Conservation (phyloP, 1,140 invertebrate genomes). For the Diorhabda sublineata region DNA sequence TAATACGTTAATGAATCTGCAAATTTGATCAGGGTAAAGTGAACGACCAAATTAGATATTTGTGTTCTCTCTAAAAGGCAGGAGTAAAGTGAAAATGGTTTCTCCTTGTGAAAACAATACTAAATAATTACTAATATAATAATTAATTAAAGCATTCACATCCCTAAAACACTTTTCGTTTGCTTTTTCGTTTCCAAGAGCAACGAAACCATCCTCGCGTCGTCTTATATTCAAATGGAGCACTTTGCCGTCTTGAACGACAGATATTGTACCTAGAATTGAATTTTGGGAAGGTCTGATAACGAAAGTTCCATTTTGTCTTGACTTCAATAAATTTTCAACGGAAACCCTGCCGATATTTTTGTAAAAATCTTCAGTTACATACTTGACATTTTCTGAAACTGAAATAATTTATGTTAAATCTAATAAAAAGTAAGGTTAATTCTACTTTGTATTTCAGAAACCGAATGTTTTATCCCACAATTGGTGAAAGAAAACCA, state of each 20-base stretch:
- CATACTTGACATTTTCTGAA: conserved; percentile 25
- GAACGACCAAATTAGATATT: not conserved
- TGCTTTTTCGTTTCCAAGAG: conserved; percentile 39
- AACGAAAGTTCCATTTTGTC: conserved; percentile 43
- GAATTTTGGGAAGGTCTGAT: conserved; percentile 39
- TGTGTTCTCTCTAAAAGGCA: conserved; percentile 45
- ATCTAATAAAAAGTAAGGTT: too few relatives aligned
- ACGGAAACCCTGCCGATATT: conserved; percentile 36
- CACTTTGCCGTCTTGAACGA: conserved; percentile 40
- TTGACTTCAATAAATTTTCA: conserved; percentile 36
- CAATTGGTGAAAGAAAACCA: too few relatives aligned
- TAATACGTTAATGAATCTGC: too few relatives aligned
- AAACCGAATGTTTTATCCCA: too few relatives aligned
- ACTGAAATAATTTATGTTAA: conserved; percentile 3
- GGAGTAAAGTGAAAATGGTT: conserved; percentile 34
- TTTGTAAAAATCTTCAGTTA: conserved; percentile 38
- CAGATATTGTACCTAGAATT: conserved; percentile 37
- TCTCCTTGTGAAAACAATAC: conserved; percentile 38
- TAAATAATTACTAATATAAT: conserved; percentile 45
- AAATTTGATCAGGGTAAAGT: too few relatives aligned
- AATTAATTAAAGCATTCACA: conserved; percentile 42
- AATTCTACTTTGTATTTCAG: too few relatives aligned
- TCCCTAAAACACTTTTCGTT: conserved; percentile 41
- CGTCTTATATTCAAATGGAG: conserved; percentile 42
- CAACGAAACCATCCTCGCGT: conserved; percentile 35